A percentile compares a stretch with the other conserved stretches of the same genome.
Evolutionary conservation across 2,888 invertebrate species (phyloP).

Genomic region (Drosophila merina): DNA sequence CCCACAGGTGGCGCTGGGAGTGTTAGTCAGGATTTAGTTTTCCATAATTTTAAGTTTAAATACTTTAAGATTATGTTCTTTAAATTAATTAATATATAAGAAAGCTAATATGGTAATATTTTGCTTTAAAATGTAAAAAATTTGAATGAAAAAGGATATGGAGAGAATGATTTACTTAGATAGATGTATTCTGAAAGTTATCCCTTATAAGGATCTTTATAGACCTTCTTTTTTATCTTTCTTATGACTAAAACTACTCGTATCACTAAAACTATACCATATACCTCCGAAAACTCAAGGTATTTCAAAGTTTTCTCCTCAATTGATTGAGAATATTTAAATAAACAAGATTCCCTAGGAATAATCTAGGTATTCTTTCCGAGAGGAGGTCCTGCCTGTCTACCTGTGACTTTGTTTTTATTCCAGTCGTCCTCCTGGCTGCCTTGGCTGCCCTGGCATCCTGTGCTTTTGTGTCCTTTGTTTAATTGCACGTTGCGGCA

Average conservation of each 20-base stretch:
- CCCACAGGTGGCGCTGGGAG: not conserved
- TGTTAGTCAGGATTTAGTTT: no score
- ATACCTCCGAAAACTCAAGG: not conserved
- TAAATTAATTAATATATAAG: no score
- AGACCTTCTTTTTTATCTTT: no score
- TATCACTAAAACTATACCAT: not conserved
- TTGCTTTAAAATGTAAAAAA: no score
- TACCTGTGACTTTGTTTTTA: conserved; percentile 10
- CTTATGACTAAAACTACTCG: no score
- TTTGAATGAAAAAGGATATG: no score
- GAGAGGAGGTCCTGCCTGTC: not conserved
- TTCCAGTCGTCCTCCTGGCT: not conserved
- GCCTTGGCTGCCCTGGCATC: conserved; percentile 1
- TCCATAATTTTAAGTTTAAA: no score
- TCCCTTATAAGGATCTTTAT: no score
- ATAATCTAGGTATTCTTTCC: not conserved
- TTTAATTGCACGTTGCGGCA: conserved; percentile 74
- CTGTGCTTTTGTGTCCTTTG: conserved; percentile 26
- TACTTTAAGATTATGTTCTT: no score
- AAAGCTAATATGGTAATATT: no score
- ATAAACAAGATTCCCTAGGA: not conserved
- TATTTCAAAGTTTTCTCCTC: not conserved
- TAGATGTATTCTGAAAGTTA: no score
- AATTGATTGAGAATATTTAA: not conserved
- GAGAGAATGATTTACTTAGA: no score